Base-by-base conservation (phyloP, 2,888 invertebrate species). In the Choreutis nemorana region DNA sequence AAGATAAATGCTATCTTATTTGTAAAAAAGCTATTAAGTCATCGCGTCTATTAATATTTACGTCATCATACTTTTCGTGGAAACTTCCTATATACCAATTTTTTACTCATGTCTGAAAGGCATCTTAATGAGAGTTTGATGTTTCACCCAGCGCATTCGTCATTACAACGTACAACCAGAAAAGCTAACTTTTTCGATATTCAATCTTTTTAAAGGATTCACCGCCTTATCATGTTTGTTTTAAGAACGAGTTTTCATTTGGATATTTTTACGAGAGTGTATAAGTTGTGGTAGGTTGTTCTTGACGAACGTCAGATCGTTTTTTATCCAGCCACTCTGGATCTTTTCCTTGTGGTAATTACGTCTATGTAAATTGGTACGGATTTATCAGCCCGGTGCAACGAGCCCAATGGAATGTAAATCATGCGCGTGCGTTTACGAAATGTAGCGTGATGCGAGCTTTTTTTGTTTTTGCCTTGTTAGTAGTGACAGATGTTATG, bases 331-430 rank as follows among this genome's bases (percentile, higher is more conserved):
- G 14, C 12, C 24, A 15, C 18, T 14, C 23, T 18, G 6, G 14
- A 21, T 39, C 31, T 34, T 45, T 42, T 51, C 45, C 52, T 44
- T 50, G 47, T 50, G 45, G 60, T 70, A 68, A 73, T 72, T 71
- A 67, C 55, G 43, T 45, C 44, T 55, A 70, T 67, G 62, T 70
- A 71, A 72, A 73, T 68, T 65, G 63, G 60, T 61, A 57, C 62
- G 55, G 54, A 68, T 71, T 64, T 64, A 70, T 68, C 65, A 68
- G 56, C 45, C 35, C 40, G 40, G 40, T 48, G 47, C 48, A 48
- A 58, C 51, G 47, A 54, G 46, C 40, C 38, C 37, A 16, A 39
- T 44, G 59, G 57, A 60, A 59, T 60, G 45, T 51, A 45, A 56
- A 53, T 50, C 52, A 55, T 40, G 41, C 40, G 42, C 40, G 44